Conservation (phyloP, 2,797 vertebrate species). For the Schizothorax lantsangensis region DNA sequence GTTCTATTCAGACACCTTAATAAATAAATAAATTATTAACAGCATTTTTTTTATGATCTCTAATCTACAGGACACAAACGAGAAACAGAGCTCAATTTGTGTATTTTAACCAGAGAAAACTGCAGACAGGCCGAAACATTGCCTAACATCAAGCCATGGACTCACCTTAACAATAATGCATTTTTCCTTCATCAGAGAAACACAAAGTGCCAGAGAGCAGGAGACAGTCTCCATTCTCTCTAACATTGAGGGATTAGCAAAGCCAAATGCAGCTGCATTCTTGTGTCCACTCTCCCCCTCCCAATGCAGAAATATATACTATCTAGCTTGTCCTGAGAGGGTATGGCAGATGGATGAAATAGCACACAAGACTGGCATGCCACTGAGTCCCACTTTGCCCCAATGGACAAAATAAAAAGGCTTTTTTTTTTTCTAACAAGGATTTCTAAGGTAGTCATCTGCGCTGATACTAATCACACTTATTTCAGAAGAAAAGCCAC, state of each 20-base stretch:
- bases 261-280: conserved; percentile 69
- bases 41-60: no score
- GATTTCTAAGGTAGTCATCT: neutral
- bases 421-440: neutral
- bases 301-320: conserved; percentile 32
- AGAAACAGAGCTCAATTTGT: neutral
- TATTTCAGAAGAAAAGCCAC: neutral
- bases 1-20: no score
- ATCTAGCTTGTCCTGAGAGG: conserved; percentile 58
- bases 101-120: neutral
- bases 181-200: conserved; percentile 9
- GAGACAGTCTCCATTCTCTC: conserved; percentile 46
- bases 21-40: no score
- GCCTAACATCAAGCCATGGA: neutral
- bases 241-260: conserved; percentile 66
- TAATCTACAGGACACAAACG: neutral
- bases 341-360: conserved; percentile 60
- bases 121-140: neutral
- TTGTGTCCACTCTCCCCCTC: conserved; percentile 47
- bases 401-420: conserved; percentile 46
- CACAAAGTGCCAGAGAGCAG: conserved; percentile 40
- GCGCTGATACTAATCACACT: neutral
- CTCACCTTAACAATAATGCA: neutral
- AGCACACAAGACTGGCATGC: conserved; percentile 40
- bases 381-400: conserved; percentile 33